Percentiles rank a stretch among this genome's conserved stretches.
These are phyloP conservation scores for Xestia c-nigrum DNA, from an alignment of 2,888 invertebrate genomes.

Conservation along the genomic window DNA sequence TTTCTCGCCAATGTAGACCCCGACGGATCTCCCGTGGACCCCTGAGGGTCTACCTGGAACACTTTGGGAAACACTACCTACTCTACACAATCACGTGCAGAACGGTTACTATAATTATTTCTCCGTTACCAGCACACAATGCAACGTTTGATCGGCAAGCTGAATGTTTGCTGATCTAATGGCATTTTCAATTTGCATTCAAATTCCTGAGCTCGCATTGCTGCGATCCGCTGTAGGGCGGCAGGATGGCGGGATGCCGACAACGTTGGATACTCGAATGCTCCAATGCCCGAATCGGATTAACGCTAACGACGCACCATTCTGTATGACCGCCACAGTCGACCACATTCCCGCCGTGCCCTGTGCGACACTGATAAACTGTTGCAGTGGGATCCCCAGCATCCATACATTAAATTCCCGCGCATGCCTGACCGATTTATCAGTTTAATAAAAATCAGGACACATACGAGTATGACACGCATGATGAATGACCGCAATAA, in stretches of 20 bases:
- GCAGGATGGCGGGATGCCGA: slow-evolving; percentile 79
- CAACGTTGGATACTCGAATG: slow-evolving; percentile 77
- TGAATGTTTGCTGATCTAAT: slow-evolving; percentile 88
- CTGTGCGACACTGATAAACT: slow-evolving; percentile 78
- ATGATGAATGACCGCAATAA: slow-evolving; percentile 37
- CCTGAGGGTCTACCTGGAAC: too few relatives aligned
- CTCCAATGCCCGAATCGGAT: slow-evolving; percentile 86
- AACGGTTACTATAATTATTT: slow-evolving; percentile 73
- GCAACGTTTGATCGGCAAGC: slow-evolving; percentile 80
- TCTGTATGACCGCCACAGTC: slow-evolving; percentile 77
- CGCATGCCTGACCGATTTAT: slow-evolving; percentile 57
- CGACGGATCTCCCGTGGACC: too few relatives aligned
- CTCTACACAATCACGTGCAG: slow-evolving; percentile 54
- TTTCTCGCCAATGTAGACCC: too few relatives aligned
- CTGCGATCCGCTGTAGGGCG: slow-evolving; percentile 71
- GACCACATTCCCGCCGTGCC: slow-evolving; percentile 74
- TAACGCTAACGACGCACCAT: slow-evolving; percentile 88
- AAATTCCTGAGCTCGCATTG: slow-evolving; percentile 84
- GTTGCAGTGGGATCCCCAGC: slow-evolving; percentile 57
- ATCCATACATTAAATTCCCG: slow-evolving; percentile 59
- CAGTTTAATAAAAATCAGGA: slow-evolving; percentile 54
- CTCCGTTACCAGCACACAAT: slow-evolving; percentile 75
- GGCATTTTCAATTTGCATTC: slow-evolving; percentile 89
- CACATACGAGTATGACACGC: slow-evolving; percentile 23
- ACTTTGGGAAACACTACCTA: not conserved